Base-by-base conservation (phyloP, 2,797 vertebrate species). In the Zalophus californianus region DNA sequence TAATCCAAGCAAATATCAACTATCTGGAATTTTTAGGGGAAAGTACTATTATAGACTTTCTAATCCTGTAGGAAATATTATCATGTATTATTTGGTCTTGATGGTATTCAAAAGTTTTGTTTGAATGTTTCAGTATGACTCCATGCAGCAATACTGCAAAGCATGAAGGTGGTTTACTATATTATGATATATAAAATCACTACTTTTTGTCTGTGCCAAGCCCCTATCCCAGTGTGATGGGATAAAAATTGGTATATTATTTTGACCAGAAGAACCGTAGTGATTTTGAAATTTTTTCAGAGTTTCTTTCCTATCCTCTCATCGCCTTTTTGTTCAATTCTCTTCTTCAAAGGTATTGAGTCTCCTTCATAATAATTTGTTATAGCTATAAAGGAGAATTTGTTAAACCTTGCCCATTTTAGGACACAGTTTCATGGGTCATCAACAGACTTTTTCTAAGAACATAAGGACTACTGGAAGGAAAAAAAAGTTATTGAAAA, bases 401-500 rank as follows among this genome's bases (percentile, higher is more conserved):
- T 88, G 62, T 83, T 86, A 66, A 95, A 82, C 20, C 1, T 16
- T 75, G 27, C 11, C 13, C 23, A 68, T 77, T 91, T 94, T 86
- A 75, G 27, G 60, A 48, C 25, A 21, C 60, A 6, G 16, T 68
- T 96, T 88, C 38, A n/a, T 75, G n/a, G 62, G 25, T 92, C 48
- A 64, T 54, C 54, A 21, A 15, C 32, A 86, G 44, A 70, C 6
- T 82, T 93, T 72, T 90, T 70, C 68, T 90, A 90, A 96, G 50
- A 97, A 86, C 0, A 9, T 44, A 23, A 77, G 9, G 14, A 90
- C 68, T 52, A 56, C 12, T 35, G 5, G 13, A 90, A 93, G 50
- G 8, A 35, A 92, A 78, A 60, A 78, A 79, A 68, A 77, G 56
- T 41, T 35, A 27, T 70, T 86, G 80, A 96, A 96, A 97, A 84